Evolutionary conservation across 2,113 vertebrate genomes (phyloP).

Genomic region (Pantherophis guttatus): DNA sequence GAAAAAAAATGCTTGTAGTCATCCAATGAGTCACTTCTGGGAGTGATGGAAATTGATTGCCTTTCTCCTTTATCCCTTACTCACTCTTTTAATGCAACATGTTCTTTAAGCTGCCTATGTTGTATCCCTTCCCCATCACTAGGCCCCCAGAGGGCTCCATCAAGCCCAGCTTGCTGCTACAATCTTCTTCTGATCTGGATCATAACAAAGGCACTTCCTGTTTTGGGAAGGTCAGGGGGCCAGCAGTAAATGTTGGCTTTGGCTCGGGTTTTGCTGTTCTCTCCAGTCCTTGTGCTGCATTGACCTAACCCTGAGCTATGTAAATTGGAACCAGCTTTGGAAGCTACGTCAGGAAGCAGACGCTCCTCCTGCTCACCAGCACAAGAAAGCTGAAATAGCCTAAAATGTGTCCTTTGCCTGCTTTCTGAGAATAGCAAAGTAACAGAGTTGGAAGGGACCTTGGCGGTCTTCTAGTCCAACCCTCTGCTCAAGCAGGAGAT

Average conservation of each 20-base stretch:
- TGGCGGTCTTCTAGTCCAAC: neutral
- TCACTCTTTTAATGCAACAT: neutral
- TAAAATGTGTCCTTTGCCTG: neutral
- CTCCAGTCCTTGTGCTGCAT: conserved; percentile 1
- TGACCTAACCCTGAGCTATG: conserved; percentile 12
- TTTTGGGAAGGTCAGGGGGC: conserved; percentile 28
- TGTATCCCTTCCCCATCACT: neutral
- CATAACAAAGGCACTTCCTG: conserved; percentile 50
- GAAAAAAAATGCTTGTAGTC: neutral
- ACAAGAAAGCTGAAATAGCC: neutral
- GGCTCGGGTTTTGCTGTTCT: conserved; percentile 14
- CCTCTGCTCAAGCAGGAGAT: neutral
- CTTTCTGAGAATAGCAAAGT: neutral
- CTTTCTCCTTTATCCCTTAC: neutral
- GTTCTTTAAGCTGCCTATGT: neutral
- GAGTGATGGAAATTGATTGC: neutral
- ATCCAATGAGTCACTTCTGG: neutral
- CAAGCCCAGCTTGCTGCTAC: conserved; percentile 12
- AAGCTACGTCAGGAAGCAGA: neutral
- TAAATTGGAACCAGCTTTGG: conserved; percentile 28
- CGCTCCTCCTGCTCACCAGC: neutral
- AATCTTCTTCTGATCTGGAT: conserved; percentile 17
- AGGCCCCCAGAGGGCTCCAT: conserved; percentile 9
- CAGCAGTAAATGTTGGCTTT: conserved; percentile 25
- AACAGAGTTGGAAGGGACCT: neutral